Conservation (phyloP, 2,113 vertebrate species). For the Psammodynastes pulverulentus region DNA sequence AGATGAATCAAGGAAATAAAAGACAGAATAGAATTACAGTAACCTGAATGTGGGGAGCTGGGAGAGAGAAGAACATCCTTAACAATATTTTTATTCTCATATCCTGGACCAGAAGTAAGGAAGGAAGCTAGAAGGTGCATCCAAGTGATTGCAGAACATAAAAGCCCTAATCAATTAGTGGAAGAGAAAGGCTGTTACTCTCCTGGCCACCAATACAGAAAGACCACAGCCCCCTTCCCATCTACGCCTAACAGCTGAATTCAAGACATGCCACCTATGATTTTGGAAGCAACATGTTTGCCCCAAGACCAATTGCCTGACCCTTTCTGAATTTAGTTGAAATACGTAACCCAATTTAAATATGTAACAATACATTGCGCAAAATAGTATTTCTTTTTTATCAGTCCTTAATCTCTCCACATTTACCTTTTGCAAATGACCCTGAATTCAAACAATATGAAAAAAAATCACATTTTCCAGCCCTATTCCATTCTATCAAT, state of each 20-base stretch:
- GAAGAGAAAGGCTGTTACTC: not conserved
- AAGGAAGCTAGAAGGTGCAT: not conserved
- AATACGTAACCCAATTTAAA: not conserved
- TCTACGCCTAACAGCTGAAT: not conserved
- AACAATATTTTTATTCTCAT: not conserved
- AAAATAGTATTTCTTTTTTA: not conserved
- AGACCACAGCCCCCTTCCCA: not conserved
- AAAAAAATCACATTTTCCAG: not conserved
- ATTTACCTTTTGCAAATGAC: not conserved
- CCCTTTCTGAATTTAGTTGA: not conserved
- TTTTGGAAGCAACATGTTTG: not conserved
- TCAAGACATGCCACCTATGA: not conserved
- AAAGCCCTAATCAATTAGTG: not conserved
- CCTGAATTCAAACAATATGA: not conserved
- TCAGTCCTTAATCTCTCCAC: not conserved
- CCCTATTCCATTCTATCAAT: not conserved
- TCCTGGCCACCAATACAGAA: not conserved
- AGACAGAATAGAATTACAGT: not conserved
- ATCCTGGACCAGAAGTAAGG: not conserved
- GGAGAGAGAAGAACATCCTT: not conserved
- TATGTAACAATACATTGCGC: not conserved
- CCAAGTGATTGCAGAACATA: not conserved
- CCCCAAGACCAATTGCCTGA: not conserved
- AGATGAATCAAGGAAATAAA: not conserved
- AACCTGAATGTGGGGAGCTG: not conserved